A percentile compares a stretch with the other conserved stretches of the same genome.
phyloP scores from a whole-genome alignment of 2,797 vertebrate species.

The Furcifer pardalis region DNA sequence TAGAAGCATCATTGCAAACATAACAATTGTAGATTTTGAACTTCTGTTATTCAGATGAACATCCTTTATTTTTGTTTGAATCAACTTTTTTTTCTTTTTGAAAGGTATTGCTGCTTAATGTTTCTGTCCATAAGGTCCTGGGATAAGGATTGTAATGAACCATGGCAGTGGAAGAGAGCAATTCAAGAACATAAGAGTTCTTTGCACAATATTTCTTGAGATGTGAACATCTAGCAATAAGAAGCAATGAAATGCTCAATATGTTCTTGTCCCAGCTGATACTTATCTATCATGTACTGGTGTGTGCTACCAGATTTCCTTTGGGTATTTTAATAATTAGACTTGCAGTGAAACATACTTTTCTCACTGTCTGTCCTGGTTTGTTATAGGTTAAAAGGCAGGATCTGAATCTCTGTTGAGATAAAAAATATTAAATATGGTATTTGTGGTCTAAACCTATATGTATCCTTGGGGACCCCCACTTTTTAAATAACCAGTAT shows the following conservation, averaged over 20 bases:
- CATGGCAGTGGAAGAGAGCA: background rate
- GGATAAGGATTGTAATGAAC: conserved; percentile 41
- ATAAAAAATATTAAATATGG: conserved; percentile 77
- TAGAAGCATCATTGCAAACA: conserved; percentile 8
- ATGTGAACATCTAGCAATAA: conserved; percentile 53
- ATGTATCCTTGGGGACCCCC: conserved; percentile 72
- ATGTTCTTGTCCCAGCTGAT: conserved; percentile 52
- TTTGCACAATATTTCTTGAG: conserved; percentile 49
- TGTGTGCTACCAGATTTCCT: conserved; percentile 52
- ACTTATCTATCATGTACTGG: conserved; percentile 62
- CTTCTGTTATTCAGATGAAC: conserved; percentile 11
- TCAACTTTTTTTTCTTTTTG: background rate
- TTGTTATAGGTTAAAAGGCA: conserved; percentile 69
- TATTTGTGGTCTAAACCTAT: conserved; percentile 72
- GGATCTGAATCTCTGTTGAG: conserved; percentile 67
- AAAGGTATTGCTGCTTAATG: conserved; percentile 21
- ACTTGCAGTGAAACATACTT: conserved; percentile 58
- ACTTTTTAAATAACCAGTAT: conserved; percentile 81
- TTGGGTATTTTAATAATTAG: conserved; percentile 71
- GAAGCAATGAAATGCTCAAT: conserved; percentile 64
- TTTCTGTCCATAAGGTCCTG: conserved; percentile 11
- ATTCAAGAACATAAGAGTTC: conserved; percentile 47
- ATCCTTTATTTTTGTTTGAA: conserved; percentile 16
- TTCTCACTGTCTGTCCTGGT: conserved; percentile 59
- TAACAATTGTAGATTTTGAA: conserved; percentile 22